Percentiles rank a stretch among this genome's conserved stretches.
These are phyloP conservation scores for Mus spicilegus DNA, from an alignment of 2,113 vertebrate species.

Conservation along the genomic window DNA sequence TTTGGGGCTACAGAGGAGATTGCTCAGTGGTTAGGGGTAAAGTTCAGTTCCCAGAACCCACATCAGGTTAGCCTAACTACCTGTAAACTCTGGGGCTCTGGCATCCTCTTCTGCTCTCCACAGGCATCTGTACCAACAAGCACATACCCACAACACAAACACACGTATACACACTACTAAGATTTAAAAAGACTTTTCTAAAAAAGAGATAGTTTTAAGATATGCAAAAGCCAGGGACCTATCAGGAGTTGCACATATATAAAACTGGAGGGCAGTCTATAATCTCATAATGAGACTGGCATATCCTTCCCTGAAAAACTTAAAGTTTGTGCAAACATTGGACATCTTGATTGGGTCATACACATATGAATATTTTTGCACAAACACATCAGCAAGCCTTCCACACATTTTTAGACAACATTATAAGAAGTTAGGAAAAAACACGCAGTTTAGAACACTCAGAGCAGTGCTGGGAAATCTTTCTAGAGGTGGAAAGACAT, in stretches of 20 bases:
- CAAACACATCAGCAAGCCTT: neutral
- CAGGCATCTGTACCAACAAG: neutral
- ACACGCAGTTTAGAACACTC: neutral
- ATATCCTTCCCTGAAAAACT: neutral
- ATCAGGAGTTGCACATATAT: neutral
- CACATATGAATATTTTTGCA: neutral
- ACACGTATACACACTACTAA: neutral
- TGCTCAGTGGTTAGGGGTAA: neutral
- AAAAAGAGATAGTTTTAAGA: neutral
- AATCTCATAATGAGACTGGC: neutral
- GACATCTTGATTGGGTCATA: neutral
- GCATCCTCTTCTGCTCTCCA: neutral
- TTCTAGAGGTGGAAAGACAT: neutral
- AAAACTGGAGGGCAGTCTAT: neutral
- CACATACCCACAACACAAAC: neutral
- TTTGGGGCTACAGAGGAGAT: neutral
- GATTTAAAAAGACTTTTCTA: neutral
- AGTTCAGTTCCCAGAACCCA: neutral
- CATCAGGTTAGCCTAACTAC: neutral
- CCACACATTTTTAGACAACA: neutral
- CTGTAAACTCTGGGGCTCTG: neutral
- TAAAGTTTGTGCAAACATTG: neutral
- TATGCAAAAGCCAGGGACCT: neutral
- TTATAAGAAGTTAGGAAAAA: slow-evolving; percentile 25
- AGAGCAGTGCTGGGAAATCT: neutral